Percentiles rank a stretch among this genome's conserved stretches.
Conservation (phyloP, 2,113 vertebrate genomes). For the Corythoichthys haematopterus region DNA sequence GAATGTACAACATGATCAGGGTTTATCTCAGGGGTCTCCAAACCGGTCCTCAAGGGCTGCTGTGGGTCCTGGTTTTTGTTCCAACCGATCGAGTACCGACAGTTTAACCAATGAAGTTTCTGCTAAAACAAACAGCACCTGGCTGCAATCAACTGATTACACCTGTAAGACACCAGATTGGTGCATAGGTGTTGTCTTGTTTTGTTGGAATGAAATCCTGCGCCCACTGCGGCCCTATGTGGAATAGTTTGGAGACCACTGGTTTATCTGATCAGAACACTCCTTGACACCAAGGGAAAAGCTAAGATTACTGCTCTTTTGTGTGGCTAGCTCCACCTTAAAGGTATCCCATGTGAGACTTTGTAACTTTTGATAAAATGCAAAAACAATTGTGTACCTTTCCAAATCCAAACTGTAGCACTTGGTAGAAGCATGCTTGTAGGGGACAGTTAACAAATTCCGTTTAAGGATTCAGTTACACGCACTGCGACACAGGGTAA, state of each 20-base stretch:
- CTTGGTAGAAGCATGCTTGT: not conserved
- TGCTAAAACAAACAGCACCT: no score
- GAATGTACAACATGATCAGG: not conserved
- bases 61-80: no score
- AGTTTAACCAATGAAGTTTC: no score
- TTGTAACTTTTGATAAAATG: not conserved
- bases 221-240: no score
- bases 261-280: not conserved
- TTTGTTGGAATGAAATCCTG: no score
- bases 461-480: constrained; percentile 63
- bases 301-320: not conserved
- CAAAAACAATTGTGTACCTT: not conserved
- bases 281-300: not conserved
- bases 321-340: not conserved
- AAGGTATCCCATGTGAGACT: not conserved
- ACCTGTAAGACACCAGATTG: no score
- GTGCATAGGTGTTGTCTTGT: no score
- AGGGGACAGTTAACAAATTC: not conserved
- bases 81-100: no score
- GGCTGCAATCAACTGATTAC: no score
- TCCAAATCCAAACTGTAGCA: not conserved
- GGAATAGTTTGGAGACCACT: no score
- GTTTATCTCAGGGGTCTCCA: no score
- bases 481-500: constrained; percentile 85
- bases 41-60: no score